phyloP scores from a whole-genome alignment of 92 coral and sea anemone species.

The Porites evermanni region DNA sequence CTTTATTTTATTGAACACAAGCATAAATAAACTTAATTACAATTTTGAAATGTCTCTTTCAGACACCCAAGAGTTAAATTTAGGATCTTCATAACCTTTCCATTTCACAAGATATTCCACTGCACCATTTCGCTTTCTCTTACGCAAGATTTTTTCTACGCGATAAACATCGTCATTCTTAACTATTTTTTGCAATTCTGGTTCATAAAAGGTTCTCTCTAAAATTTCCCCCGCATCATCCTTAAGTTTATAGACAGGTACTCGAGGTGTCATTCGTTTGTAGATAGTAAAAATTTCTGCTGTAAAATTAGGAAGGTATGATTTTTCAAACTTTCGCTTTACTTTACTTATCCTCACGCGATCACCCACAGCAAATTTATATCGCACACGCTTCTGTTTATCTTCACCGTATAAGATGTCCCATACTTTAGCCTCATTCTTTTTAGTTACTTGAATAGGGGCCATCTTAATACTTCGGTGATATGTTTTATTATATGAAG shows the following conservation, averaged over 20 bases:
- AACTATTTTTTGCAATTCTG: too few species aligned
- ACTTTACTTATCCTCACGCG: neutral
- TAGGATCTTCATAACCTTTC: neutral
- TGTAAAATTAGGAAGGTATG: conserved; percentile 54
- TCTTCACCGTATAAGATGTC: conserved; percentile 11
- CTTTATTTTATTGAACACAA: neutral
- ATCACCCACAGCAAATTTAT: conserved; percentile 33
- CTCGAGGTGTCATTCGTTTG: too few species aligned
- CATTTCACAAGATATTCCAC: too few species aligned
- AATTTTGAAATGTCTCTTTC: conserved; percentile 33
- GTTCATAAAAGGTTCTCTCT: too few species aligned
- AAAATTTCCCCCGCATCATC: too few species aligned
- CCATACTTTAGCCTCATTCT: conserved; percentile 45
- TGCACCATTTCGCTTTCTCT: too few species aligned
- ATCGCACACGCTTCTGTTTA: conserved; percentile 19
- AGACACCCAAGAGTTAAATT: conserved; percentile 59
- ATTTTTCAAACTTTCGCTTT: conserved; percentile 40
- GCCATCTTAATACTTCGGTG: conserved; percentile 14
- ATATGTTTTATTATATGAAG: conserved; percentile 14
- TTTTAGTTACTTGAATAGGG: conserved; percentile 3
- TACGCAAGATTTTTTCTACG: too few species aligned
- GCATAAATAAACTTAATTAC: neutral
- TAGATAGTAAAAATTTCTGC: conserved; percentile 34
- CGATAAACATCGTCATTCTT: too few species aligned
- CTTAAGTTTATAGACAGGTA: too few species aligned